Conservation (phyloP, 64 coral and sea anemone species). For the Porites lutea region DNA sequence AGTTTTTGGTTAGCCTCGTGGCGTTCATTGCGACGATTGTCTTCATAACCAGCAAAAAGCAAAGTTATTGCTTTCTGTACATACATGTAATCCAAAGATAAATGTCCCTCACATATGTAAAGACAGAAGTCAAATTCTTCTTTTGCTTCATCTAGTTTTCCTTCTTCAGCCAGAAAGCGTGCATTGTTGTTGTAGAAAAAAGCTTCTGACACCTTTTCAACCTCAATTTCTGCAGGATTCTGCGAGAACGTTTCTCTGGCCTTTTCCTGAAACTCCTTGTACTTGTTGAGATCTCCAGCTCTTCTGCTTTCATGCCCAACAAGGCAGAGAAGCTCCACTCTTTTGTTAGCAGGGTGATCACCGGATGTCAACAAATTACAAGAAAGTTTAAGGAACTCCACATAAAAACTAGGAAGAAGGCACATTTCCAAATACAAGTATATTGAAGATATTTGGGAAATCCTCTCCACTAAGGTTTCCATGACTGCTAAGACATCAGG, state of each 20-base stretch:
- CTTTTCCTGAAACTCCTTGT: constrained; percentile 11
- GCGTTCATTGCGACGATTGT: not conserved
- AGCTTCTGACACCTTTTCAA: constrained; percentile 1
- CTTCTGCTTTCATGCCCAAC: constrained; percentile 58
- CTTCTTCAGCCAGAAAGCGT: constrained; percentile 20
- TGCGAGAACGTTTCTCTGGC: not conserved
- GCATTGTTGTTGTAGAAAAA: constrained; percentile 39
- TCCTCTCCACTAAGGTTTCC: not conserved
- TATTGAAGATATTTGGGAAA: not conserved
- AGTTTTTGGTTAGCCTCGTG: constrained; percentile 38
- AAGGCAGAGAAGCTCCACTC: constrained; percentile 27
- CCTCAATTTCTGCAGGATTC: not conserved
- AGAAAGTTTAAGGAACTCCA: not conserved
- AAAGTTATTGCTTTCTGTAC: constrained; percentile 7
- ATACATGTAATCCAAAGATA: not conserved
- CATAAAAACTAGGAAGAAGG: constrained; percentile 33
- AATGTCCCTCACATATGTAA: not conserved
- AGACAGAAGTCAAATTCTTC: not conserved
- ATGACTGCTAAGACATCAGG: not conserved
- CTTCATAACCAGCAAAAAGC: not conserved
- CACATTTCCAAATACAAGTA: constrained; percentile 44
- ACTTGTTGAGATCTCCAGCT: not conserved
- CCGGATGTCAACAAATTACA: not conserved
- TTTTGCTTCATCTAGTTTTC: not conserved
- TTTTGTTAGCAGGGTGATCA: not conserved